Evolutionary conservation across 2,113 vertebrate species (phyloP).

Genomic region (Anoplopoma fimbria): DNA sequence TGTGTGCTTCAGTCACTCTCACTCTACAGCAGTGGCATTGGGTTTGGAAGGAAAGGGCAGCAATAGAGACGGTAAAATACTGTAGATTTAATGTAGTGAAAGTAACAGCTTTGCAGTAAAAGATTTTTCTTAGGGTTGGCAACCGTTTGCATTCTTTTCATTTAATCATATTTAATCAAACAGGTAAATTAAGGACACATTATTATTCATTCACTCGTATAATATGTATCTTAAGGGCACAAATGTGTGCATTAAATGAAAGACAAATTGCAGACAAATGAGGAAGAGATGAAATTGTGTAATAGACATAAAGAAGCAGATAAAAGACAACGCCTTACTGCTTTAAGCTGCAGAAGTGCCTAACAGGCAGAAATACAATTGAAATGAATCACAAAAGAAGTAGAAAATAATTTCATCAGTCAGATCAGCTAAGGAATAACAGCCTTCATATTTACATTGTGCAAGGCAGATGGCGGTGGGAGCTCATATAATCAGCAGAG

Average conservation of each 20-base stretch:
- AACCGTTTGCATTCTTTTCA: not conserved
- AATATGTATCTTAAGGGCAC: not conserved
- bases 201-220: no score
- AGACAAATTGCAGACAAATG: not conserved
- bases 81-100: not conserved
- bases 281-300: not conserved
- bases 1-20: not conserved
- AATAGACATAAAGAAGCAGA: not conserved
- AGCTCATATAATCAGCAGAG: conserved; percentile 22
- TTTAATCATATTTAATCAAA: not conserved
- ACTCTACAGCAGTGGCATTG: not conserved
- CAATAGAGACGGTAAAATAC: not conserved
- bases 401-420: not conserved
- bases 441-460: conserved; percentile 16
- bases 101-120: not conserved
- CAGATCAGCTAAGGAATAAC: not conserved
- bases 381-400: not conserved
- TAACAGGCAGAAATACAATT: not conserved
- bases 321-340: not conserved
- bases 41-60: not conserved
- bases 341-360: not conserved
- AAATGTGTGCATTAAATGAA: not conserved
- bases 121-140: not conserved
- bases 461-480: not conserved
- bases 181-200: no score